Evolutionary conservation across 2,113 vertebrate genomes (phyloP).

Genomic region (Pteruthius melanotis): DNA sequence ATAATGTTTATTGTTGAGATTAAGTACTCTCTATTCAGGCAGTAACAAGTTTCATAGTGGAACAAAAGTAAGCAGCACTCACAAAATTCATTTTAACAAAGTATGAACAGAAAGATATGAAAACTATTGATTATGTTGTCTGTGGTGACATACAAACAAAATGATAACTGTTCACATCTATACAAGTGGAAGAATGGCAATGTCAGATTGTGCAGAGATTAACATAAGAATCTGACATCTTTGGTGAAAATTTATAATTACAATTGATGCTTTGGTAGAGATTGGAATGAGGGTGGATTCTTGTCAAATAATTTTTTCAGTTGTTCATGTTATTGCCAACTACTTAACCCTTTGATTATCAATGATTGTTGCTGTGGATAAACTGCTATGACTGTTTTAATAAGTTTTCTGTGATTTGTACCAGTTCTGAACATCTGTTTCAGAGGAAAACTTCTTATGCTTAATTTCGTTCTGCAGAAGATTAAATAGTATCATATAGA

Average conservation of each 20-base stretch:
- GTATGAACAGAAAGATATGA: slow-evolving; percentile 62
- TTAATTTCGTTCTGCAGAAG: not conserved
- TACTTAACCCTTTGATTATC: slow-evolving; percentile 51
- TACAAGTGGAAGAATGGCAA: slow-evolving; percentile 51
- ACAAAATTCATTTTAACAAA: slow-evolving; percentile 51
- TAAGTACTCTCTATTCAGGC: slow-evolving; percentile 57
- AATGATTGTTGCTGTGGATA: not conserved
- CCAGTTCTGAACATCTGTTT: not conserved
- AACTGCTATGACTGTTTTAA: not conserved
- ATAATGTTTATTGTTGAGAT: slow-evolving; percentile 64
- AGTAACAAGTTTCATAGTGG: slow-evolving; percentile 56
- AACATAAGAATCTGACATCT: slow-evolving; percentile 65
- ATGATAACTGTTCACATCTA: slow-evolving; percentile 61
- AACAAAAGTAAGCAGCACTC: slow-evolving; percentile 55
- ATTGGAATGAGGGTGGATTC: slow-evolving; percentile 44
- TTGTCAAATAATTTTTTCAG: slow-evolving; percentile 26
- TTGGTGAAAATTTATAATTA: slow-evolving; percentile 72
- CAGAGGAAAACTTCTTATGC: not conserved
- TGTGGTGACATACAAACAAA: slow-evolving; percentile 69
- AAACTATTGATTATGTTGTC: slow-evolving; percentile 73
- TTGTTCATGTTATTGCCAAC: slow-evolving; percentile 2
- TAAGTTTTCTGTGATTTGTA: not conserved
- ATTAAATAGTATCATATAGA: not conserved
- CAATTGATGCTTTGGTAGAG: slow-evolving; percentile 50
- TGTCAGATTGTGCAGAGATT: slow-evolving; percentile 63